A percentile compares a stretch with the other conserved stretches of the same genome.
Evolutionary conservation across 2,888 invertebrate species (phyloP).

Genomic region (Syrista parreyssii): DNA sequence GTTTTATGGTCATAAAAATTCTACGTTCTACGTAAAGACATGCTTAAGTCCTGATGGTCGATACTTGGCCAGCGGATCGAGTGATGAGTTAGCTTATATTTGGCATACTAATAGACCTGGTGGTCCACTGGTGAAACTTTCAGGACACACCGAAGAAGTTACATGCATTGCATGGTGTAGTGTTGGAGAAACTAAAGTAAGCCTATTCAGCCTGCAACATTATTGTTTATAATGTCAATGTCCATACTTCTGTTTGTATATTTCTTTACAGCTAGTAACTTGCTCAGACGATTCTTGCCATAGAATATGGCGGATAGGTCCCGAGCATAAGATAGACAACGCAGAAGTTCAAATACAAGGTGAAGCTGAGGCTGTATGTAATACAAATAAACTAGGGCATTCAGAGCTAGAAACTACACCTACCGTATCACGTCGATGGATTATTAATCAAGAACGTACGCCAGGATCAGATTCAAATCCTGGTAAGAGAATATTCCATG

Average conservation of each 20-base stretch:
- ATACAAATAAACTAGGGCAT: slow-evolving; percentile 24
- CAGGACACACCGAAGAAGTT: slow-evolving; percentile 87
- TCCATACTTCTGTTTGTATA: not conserved
- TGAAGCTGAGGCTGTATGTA: slow-evolving; percentile 64
- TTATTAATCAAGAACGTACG: slow-evolving; percentile 41
- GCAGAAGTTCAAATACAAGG: slow-evolving; percentile 65
- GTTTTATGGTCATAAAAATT: slow-evolving; percentile 78
- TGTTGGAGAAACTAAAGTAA: slow-evolving; percentile 69
- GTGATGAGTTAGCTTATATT: slow-evolving; percentile 86
- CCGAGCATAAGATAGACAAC: slow-evolving; percentile 63
- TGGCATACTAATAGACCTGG: slow-evolving; percentile 78
- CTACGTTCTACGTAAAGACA: slow-evolving; percentile 87
- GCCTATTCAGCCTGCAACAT: not conserved
- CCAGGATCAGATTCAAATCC: slow-evolving; percentile 44
- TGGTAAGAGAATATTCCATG: slow-evolving; percentile 24
- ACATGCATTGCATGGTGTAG: slow-evolving; percentile 86
- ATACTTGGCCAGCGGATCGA: slow-evolving; percentile 90
- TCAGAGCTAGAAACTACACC: slow-evolving; percentile 48
- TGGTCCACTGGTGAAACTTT: slow-evolving; percentile 76
- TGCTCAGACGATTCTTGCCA: slow-evolving; percentile 87
- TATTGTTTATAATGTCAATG: not conserved
- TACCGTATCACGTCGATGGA: slow-evolving; percentile 41
- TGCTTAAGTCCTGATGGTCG: slow-evolving; percentile 83
- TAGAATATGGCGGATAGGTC: slow-evolving; percentile 80
- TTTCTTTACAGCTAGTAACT: slow-evolving; percentile 72